Evolutionary conservation across 1,140 invertebrate species (phyloP).

Genomic region (Sitobion miscanthi): DNA sequence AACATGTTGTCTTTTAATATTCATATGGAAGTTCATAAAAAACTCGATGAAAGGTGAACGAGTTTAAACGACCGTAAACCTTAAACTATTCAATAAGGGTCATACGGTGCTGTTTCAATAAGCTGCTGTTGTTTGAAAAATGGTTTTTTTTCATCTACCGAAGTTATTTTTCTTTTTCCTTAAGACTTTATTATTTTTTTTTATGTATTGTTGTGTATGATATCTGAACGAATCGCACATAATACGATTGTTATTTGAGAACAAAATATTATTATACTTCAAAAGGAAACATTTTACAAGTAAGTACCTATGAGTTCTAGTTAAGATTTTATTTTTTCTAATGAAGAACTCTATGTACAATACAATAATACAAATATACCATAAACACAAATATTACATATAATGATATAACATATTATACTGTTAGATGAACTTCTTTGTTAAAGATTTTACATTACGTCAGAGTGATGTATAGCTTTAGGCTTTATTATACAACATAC

Average conservation of each 20-base stretch:
- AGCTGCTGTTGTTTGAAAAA: conserved; percentile 22
- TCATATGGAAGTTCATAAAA: conserved; percentile 25
- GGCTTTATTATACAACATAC: not conserved
- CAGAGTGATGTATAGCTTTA: not conserved
- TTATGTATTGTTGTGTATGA: not conserved
- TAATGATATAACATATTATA: not conserved
- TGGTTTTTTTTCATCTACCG: not conserved
- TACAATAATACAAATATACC: not conserved
- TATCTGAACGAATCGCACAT: conserved; percentile 4
- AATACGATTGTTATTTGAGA: not conserved
- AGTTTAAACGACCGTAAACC: conserved; percentile 46
- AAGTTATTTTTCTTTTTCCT: conserved; percentile 31
- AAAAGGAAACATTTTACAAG: not conserved
- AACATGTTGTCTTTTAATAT: not conserved
- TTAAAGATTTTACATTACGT: not conserved
- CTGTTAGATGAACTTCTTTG: not conserved
- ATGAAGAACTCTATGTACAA: not conserved
- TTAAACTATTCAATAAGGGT: conserved; percentile 47
- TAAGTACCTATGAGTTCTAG: not conserved
- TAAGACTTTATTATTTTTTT: not conserved
- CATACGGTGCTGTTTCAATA: conserved; percentile 38
- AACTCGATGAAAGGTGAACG: conserved; percentile 31
- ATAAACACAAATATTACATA: not conserved
- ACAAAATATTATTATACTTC: conserved; percentile 9
- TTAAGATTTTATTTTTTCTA: not conserved